Evolutionary conservation across 2,113 vertebrate genomes (phyloP).

Genomic region (Oostethus manadensis): DNA sequence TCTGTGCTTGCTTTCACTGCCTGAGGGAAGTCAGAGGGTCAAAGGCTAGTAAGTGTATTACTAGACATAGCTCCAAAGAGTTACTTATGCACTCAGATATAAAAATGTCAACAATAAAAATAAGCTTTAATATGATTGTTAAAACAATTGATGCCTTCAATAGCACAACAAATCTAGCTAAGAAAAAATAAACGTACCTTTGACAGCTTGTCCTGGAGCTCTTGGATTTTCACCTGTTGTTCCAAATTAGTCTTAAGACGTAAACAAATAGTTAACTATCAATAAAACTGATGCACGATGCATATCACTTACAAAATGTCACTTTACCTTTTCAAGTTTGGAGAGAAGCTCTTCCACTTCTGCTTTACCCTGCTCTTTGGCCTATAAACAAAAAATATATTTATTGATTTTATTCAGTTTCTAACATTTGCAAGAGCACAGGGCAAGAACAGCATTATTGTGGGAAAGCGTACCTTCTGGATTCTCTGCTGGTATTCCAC

Average conservation of each 20-base stretch:
- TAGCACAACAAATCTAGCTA: too few species aligned
- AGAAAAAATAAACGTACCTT: slow-evolving; percentile 76
- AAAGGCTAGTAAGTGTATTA: slow-evolving; percentile 33
- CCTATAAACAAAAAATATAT: slow-evolving; percentile 65
- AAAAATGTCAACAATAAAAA: neutral
- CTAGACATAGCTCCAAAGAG: slow-evolving; percentile 27
- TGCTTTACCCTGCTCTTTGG: slow-evolving; percentile 92
- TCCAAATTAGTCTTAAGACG: slow-evolving; percentile 86
- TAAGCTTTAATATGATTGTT: neutral
- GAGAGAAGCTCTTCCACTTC: slow-evolving; percentile 90
- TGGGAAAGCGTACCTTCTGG: slow-evolving; percentile 78
- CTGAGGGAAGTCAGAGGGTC: slow-evolving; percentile 59
- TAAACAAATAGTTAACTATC: slow-evolving; percentile 9
- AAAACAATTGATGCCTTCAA: too few species aligned
- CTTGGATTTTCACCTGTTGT: slow-evolving; percentile 94
- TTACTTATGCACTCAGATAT: slow-evolving; percentile 6
- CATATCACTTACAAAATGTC: neutral
- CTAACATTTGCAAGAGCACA: neutral
- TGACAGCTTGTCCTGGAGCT: slow-evolving; percentile 94
- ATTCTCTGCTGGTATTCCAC: slow-evolving; percentile 93
- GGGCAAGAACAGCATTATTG: neutral
- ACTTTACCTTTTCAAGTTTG: slow-evolving; percentile 90
- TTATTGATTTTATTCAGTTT: slow-evolving; percentile 2
- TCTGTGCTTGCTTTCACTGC: slow-evolving; percentile 97
- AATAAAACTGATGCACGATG: neutral